Evolutionary conservation across 2,888 invertebrate species (phyloP).

Genomic region (Callosobruchus maculatus): DNA sequence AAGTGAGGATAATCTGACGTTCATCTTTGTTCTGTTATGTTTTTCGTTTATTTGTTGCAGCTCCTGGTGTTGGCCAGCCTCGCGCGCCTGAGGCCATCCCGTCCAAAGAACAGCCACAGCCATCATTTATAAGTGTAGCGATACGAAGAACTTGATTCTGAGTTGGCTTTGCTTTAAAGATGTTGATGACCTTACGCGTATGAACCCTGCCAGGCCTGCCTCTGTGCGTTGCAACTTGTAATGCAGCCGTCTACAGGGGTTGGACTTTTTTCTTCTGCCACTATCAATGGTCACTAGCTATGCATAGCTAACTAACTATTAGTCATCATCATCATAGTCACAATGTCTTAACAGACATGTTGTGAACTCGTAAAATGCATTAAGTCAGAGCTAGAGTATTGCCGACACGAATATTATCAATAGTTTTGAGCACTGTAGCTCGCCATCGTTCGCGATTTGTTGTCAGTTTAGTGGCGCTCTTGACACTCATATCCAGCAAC

Average conservation of each 20-base stretch:
- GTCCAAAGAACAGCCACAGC: slow-evolving; percentile 42
- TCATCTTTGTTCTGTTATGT: slow-evolving; percentile 46
- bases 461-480: too few relatives aligned
- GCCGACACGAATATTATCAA: too few relatives aligned
- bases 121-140: slow-evolving; percentile 49
- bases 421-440: too few relatives aligned
- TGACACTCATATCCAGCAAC: too few relatives aligned
- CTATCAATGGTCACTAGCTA: background rate
- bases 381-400: too few relatives aligned
- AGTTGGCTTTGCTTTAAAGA: slow-evolving; percentile 47
- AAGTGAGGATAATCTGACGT: slow-evolving; percentile 46
- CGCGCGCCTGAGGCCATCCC: slow-evolving; percentile 41
- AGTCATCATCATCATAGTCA: too few relatives aligned
- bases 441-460: too few relatives aligned
- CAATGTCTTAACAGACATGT: too few relatives aligned
- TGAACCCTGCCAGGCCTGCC: slow-evolving; percentile 30
- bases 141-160: slow-evolving; percentile 48
- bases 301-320: background rate
- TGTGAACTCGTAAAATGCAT: too few relatives aligned
- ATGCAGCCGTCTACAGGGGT: background rate
- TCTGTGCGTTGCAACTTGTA: slow-evolving; percentile 7
- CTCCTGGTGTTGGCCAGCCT: slow-evolving; percentile 49
- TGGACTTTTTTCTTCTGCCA: background rate
- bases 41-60: slow-evolving; percentile 49
- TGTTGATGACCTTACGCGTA: slow-evolving; percentile 46